A percentile compares a stretch with the other conserved stretches of the same genome.
These are phyloP conservation scores for Neodiprion pinetum DNA, from an alignment of 1,140 invertebrate species.

Conservation along the genomic window DNA sequence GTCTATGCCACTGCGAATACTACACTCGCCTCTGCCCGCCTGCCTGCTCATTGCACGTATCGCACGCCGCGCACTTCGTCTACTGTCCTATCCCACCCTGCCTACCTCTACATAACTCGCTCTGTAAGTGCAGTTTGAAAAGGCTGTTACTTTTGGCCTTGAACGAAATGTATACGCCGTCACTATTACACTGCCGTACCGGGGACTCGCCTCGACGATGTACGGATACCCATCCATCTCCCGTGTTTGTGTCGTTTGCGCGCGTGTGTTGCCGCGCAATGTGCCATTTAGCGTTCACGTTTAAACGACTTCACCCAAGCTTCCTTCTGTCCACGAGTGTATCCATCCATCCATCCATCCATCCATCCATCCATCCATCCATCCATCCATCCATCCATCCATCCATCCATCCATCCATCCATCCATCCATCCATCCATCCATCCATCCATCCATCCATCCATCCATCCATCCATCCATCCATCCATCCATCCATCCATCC, in stretches of 20 bases:
- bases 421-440: not conserved
- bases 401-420: too few relatives aligned
- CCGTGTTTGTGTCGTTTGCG: not conserved
- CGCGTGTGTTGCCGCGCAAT: too few relatives aligned
- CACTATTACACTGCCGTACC: constrained; percentile 25
- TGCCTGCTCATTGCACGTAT: constrained; percentile 28
- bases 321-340: too few relatives aligned
- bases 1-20: not conserved
- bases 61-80: too few relatives aligned
- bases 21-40: not conserved
- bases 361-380: not conserved
- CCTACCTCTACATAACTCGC: constrained; percentile 12
- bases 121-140: constrained; percentile 55
- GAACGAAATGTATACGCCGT: constrained; percentile 57
- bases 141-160: constrained; percentile 61
- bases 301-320: too few relatives aligned
- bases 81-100: too few relatives aligned
- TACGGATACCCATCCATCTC: too few relatives aligned
- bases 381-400: too few relatives aligned
- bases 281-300: too few relatives aligned
- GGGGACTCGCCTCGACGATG: constrained; percentile 42
- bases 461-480: not conserved
- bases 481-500: too few relatives aligned
- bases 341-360: too few relatives aligned
- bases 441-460: not conserved